Conservation (phyloP, 2,888 invertebrate species). For the Drosophila helvetica region DNA sequence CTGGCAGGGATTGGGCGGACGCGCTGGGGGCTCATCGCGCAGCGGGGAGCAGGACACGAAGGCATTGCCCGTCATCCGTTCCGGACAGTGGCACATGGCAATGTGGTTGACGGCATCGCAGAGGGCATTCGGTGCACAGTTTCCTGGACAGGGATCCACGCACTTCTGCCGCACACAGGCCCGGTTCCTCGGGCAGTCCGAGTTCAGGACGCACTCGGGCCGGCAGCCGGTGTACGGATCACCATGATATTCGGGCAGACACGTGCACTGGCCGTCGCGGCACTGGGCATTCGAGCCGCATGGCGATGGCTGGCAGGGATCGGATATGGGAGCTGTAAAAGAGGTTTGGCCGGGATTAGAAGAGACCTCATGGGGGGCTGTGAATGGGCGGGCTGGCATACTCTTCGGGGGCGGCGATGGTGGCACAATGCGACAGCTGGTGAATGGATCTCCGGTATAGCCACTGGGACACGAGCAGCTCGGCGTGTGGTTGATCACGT, state of each 20-base stretch:
- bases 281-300: conserved; percentile 92
- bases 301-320: conserved; percentile 90
- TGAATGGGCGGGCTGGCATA: conserved; percentile 47
- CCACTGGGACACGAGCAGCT: conserved; percentile 89
- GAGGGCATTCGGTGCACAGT: conserved; percentile 90
- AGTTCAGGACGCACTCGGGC: conserved; percentile 92
- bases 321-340: conserved; percentile 76
- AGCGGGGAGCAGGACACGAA: conserved; percentile 87
- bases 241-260: conserved; percentile 90
- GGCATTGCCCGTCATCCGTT: conserved; percentile 89
- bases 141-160: conserved; percentile 92
- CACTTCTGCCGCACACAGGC: conserved; percentile 93
- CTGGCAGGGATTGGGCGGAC: conserved; percentile 86
- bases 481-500: conserved; percentile 90
- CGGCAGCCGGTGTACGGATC: conserved; percentile 91
- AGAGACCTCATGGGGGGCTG: not conserved
- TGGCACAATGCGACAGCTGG: conserved; percentile 87
- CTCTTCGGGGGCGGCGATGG: conserved; percentile 82
- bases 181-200: conserved; percentile 90
- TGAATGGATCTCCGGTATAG: conserved; percentile 91
- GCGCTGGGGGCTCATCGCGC: conserved; percentile 80
- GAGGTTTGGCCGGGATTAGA: conserved; percentile 20
- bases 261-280: conserved; percentile 89
- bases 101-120: conserved; percentile 91
- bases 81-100: conserved; percentile 87